Percentiles rank a stretch among this genome's conserved stretches.
Conservation (phyloP, 1,140 invertebrate genomes). For the Panagrolaimus sp. region DNA sequence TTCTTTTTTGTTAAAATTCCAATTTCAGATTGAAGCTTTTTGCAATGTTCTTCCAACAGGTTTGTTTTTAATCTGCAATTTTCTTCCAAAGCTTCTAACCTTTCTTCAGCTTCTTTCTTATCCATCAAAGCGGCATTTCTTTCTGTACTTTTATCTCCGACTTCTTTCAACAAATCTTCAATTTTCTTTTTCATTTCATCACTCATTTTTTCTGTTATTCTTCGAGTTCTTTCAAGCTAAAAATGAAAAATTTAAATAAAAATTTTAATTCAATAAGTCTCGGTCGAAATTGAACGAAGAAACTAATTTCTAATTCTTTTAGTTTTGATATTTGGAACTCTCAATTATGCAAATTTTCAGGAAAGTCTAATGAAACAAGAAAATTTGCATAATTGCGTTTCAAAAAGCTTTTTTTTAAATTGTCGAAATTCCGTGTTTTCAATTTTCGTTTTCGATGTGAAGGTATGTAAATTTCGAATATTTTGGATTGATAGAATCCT, state of each 20-base stretch:
- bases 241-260: not conserved
- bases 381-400: too few relatives aligned
- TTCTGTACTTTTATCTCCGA: not conserved
- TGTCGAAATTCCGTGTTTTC: too few relatives aligned
- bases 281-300: too few relatives aligned
- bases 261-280: too few relatives aligned
- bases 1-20: not conserved
- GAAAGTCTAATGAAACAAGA: too few relatives aligned
- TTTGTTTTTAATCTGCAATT: not conserved
- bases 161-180: not conserved
- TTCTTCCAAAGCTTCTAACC: not conserved
- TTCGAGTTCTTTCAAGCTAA: not conserved
- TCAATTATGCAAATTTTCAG: too few relatives aligned
- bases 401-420: too few relatives aligned
- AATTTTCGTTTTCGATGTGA: too few relatives aligned
- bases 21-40: not conserved
- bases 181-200: not conserved
- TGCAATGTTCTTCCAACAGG: not conserved
- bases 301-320: too few relatives aligned
- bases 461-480: too few relatives aligned
- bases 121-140: not conserved
- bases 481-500: too few relatives aligned
- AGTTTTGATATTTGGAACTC: too few relatives aligned
- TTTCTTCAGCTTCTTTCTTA: not conserved
- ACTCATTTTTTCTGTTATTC: not conserved